A percentile compares a stretch with the other conserved stretches of the same genome.
These are phyloP conservation scores for Eledona agricola DNA, from an alignment of 2,888 invertebrate species.

Conservation along the genomic window DNA sequence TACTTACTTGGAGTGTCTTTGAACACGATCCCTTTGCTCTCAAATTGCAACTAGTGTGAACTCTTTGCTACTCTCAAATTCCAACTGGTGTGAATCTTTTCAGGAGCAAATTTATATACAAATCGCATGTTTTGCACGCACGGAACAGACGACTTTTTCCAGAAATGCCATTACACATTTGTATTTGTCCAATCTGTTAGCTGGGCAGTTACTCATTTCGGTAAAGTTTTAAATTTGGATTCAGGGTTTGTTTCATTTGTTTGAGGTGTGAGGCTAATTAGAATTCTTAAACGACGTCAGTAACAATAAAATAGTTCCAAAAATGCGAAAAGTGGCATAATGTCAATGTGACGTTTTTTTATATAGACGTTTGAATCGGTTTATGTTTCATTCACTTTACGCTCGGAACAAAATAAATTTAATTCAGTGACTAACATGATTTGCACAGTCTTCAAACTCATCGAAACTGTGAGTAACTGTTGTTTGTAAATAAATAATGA, in stretches of 20 bases:
- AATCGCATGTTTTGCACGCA: conserved; percentile 5
- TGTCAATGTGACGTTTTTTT: conserved; percentile 11
- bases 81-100: conserved; percentile 8
- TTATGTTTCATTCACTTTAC: too few relatives aligned
- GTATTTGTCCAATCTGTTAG: conserved; percentile 11
- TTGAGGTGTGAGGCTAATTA: conserved; percentile 2
- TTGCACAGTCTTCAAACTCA: conserved; percentile 1
- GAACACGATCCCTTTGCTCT: conserved; percentile 1
- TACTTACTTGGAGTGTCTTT: conserved; percentile 5
- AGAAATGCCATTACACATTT: conserved; percentile 20
- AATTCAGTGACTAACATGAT: too few relatives aligned
- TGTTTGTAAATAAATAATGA: background rate
- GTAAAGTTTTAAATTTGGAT: conserved; percentile 1
- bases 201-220: too few relatives aligned
- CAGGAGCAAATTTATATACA: conserved; percentile 14
- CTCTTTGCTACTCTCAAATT: background rate
- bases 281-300: too few relatives aligned
- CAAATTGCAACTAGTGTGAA: conserved; percentile 7
- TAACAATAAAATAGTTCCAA: too few relatives aligned
- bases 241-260: background rate
- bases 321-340: too few relatives aligned
- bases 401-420: too few relatives aligned
- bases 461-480: conserved; percentile 7
- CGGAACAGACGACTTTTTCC: conserved; percentile 7
- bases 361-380: background rate